phyloP scores from a whole-genome alignment of 2,888 invertebrate species.

The Fragum whitleyi region DNA sequence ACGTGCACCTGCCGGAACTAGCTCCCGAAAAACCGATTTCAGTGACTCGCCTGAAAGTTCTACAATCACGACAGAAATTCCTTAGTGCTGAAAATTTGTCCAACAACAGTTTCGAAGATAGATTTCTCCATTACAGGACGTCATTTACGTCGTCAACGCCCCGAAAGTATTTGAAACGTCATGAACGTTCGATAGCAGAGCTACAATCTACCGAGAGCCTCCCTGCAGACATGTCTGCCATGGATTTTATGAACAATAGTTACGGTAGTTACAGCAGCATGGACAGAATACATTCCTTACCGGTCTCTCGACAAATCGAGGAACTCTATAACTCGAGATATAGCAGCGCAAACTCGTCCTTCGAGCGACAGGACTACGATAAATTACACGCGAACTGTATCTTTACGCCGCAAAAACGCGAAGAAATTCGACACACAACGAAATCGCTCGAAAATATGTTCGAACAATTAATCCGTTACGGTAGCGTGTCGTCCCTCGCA shows the following conservation, averaged over 20 bases:
- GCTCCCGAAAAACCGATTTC: slow-evolving; percentile 52
- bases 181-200: slow-evolving; percentile 44
- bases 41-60: slow-evolving; percentile 70
- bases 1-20: slow-evolving; percentile 28
- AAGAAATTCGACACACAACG: slow-evolving; percentile 74
- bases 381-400: slow-evolving; percentile 80
- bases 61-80: slow-evolving; percentile 74
- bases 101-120: slow-evolving; percentile 59
- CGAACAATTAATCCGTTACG: slow-evolving; percentile 69
- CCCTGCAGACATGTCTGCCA: slow-evolving; percentile 53
- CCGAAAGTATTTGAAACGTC: slow-evolving; percentile 62
- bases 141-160: slow-evolving; percentile 64
- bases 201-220: slow-evolving; percentile 64
- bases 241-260: slow-evolving; percentile 46
- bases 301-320: slow-evolving; percentile 54
- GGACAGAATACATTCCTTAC: slow-evolving; percentile 51
- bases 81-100: slow-evolving; percentile 77
- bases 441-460: slow-evolving; percentile 78
- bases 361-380: slow-evolving; percentile 68
- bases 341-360: slow-evolving; percentile 64
- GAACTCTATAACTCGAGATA: slow-evolving; percentile 56
- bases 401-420: slow-evolving; percentile 75
- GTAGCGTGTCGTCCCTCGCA: slow-evolving; percentile 74
- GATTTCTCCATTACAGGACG: slow-evolving; percentile 71
- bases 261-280: slow-evolving; percentile 61